Conservation (phyloP, 1,140 invertebrate genomes). For the Coboldia fuscipes region DNA sequence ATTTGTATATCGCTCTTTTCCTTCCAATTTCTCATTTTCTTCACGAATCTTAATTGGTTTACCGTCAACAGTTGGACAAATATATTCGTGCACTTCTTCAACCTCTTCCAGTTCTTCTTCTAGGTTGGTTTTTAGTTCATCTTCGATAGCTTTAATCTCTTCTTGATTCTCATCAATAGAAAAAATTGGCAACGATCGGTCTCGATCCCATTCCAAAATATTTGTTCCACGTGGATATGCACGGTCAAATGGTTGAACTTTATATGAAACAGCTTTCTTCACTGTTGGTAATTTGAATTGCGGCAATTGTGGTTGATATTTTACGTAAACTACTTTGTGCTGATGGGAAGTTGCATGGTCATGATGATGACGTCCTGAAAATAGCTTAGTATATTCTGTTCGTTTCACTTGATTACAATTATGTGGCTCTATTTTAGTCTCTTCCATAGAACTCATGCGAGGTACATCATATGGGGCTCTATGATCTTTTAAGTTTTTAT, state of each 20-base stretch:
- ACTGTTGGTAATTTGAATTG: background rate
- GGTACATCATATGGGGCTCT: conserved; percentile 3
- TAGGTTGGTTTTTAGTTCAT: no score
- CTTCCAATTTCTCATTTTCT: no score
- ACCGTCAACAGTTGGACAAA: no score
- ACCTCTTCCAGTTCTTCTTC: no score
- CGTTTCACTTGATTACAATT: background rate
- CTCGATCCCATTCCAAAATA: conserved; percentile 10
- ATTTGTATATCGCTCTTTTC: conserved; percentile 9
- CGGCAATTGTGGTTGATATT: conserved; percentile 7
- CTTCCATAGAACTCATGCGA: background rate
- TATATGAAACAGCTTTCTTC: background rate
- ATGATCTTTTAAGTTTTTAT: no score
- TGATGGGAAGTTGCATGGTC: conserved; percentile 16
- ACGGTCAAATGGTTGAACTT: conserved; percentile 7
- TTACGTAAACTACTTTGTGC: conserved; percentile 13
- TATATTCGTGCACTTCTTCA: no score
- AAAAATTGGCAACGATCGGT: no score
- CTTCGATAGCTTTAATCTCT: no score
- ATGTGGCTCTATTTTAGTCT: conserved; percentile 4
- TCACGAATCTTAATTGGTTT: no score
- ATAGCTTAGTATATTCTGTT: conserved; percentile 5
- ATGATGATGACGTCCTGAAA: conserved; percentile 16
- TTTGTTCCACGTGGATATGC: conserved; percentile 12
- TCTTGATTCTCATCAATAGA: no score